A percentile compares a stretch with the other conserved stretches of the same genome.
phyloP scores from a whole-genome alignment of 1,140 invertebrate genomes.

The Notospermus geniculatus region DNA sequence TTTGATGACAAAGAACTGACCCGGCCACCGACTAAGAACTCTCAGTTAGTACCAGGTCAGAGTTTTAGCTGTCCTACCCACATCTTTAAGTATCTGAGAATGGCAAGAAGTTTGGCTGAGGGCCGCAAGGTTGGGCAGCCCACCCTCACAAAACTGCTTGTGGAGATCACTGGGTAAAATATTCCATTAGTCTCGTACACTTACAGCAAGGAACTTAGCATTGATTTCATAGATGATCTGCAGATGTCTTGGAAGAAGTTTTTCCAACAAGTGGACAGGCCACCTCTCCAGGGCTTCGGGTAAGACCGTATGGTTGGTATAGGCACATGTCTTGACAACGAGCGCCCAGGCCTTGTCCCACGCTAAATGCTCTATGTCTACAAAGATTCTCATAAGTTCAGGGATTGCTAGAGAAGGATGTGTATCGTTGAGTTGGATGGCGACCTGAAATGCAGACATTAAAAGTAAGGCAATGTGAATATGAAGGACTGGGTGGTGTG shows the following conservation, averaged over 20 bases:
- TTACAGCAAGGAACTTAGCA: constrained; percentile 46
- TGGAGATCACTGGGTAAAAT: too few species aligned
- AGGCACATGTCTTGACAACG: constrained; percentile 78
- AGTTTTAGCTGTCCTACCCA: too few species aligned
- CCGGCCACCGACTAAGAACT: too few species aligned
- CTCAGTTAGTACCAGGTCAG: too few species aligned
- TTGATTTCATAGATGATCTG: constrained; percentile 96
- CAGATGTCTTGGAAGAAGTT: constrained; percentile 90
- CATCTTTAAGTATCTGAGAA: too few species aligned
- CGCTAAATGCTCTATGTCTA: constrained; percentile 87
- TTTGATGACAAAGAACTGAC: too few species aligned
- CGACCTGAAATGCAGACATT: too few species aligned
- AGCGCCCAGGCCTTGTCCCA: constrained; percentile 97
- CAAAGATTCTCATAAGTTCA: constrained; percentile 91
- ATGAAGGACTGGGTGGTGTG: too few species aligned
- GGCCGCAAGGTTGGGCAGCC: too few species aligned
- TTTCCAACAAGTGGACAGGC: constrained; percentile 84
- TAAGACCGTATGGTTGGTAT: constrained; percentile 98
- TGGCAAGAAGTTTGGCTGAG: too few species aligned
- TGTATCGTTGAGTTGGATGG: constrained; percentile 98
- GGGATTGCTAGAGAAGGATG: constrained; percentile 98
- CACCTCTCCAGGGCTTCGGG: constrained; percentile 98
- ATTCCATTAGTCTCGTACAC: neutral
- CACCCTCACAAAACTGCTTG: too few species aligned
- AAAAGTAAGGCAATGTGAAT: too few species aligned